Percentiles rank a stretch among this genome's conserved stretches.
Conservation (phyloP, 2,888 invertebrate genomes). For the Piscicola geometra region DNA sequence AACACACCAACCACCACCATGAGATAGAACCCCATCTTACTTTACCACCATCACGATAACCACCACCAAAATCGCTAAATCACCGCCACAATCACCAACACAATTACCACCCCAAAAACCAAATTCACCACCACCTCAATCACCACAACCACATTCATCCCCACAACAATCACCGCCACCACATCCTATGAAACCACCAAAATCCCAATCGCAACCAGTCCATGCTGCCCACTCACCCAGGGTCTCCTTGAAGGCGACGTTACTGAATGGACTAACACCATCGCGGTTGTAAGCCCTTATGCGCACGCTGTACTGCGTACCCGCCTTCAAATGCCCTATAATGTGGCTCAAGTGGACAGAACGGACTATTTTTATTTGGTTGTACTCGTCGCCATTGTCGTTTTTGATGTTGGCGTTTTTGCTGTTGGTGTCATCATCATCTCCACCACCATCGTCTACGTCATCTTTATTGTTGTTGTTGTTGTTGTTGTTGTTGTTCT, state of each 20-base stretch:
- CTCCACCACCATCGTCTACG: background rate
- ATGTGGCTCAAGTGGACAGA: background rate
- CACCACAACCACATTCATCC: background rate
- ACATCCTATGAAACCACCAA: background rate
- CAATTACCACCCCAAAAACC: no score
- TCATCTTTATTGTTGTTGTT: background rate
- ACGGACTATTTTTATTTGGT: conserved; percentile 1
- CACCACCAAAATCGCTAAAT: background rate
- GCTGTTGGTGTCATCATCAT: background rate
- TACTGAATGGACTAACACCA: conserved; percentile 20
- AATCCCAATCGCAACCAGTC: background rate
- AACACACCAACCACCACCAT: no score
- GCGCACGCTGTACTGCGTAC: conserved; percentile 21
- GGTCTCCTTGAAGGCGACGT: conserved; percentile 16
- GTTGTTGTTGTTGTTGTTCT: conserved; percentile 17
- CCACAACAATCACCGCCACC: background rate
- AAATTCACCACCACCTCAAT: background rate
- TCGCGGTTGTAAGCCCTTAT: conserved; percentile 22
- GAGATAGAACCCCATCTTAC: no score
- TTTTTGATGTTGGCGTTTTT: background rate
- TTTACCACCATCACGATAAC: background rate
- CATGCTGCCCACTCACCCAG: conserved; percentile 6
- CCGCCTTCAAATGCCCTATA: background rate
- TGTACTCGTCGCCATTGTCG: background rate
- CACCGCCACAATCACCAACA: background rate